phyloP scores from a whole-genome alignment of 2,797 vertebrate genomes.

The Acanthopagrus latus region DNA sequence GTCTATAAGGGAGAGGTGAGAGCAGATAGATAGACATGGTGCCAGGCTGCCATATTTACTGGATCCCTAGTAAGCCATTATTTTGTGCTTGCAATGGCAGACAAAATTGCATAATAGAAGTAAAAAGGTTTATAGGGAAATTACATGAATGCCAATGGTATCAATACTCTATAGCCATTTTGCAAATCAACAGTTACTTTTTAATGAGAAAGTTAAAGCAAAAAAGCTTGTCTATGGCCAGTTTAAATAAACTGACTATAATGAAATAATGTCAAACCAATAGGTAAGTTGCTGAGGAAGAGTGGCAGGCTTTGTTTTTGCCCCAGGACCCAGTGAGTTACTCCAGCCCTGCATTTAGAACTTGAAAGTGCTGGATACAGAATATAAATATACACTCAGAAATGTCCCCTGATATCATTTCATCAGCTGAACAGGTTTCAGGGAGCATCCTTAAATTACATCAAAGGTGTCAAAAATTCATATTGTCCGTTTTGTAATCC shows the following conservation, averaged over 20 bases:
- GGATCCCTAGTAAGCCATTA: too few relatives aligned
- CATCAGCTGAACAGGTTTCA: background rate
- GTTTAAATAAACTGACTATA: background rate
- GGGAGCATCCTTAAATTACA: slow-evolving; percentile 8
- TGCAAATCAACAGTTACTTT: too few relatives aligned
- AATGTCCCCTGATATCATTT: slow-evolving; percentile 12
- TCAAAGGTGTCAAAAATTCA: slow-evolving; percentile 23
- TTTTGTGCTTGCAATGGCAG: too few relatives aligned
- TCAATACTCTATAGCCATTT: too few relatives aligned
- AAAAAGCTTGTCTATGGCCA: too few relatives aligned
- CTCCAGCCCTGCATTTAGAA: slow-evolving; percentile 24
- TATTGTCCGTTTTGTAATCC: slow-evolving; percentile 24
- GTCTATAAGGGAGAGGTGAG: too few relatives aligned
- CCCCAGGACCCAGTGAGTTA: background rate
- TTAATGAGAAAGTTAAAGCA: too few relatives aligned
- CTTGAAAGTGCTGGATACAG: background rate
- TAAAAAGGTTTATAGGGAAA: too few relatives aligned
- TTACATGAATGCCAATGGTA: too few relatives aligned
- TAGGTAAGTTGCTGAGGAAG: background rate
- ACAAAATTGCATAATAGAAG: too few relatives aligned
- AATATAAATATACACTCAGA: slow-evolving; percentile 31
- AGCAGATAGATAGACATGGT: too few relatives aligned
- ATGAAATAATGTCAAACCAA: background rate
- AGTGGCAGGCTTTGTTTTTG: background rate
- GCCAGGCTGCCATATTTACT: too few relatives aligned